These are phyloP conservation scores for Trypoxylon attenuatum DNA, from an alignment of 2,888 invertebrate genomes.

Conservation along the genomic window DNA sequence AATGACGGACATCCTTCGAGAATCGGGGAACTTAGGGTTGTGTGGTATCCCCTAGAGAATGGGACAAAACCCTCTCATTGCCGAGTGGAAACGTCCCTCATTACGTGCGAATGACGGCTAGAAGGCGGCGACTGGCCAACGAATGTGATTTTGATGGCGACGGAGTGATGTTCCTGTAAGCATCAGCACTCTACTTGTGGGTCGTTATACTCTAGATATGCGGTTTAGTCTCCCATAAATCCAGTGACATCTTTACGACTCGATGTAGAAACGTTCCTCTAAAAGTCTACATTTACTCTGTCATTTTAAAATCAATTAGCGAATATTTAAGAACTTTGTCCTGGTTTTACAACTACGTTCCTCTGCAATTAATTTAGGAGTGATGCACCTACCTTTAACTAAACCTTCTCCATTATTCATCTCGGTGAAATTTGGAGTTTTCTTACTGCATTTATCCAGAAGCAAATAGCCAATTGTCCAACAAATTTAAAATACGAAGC, in stretches of 20 bases:
- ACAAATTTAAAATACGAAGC: too few species aligned
- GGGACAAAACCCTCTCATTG: slow-evolving; percentile 1
- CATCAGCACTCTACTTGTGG: slow-evolving; percentile 13
- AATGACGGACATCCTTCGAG: slow-evolving; percentile 24
- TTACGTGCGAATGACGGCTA: slow-evolving; percentile 26
- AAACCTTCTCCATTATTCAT: too few species aligned
- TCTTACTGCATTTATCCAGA: too few species aligned
- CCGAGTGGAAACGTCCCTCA: slow-evolving; percentile 25
- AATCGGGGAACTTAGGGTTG: slow-evolving; percentile 8
- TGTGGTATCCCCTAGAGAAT: background rate
- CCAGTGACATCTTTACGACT: slow-evolving; percentile 15
- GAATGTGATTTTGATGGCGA: slow-evolving; percentile 38
- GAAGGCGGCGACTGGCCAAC: slow-evolving; percentile 18
- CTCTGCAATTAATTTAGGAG: too few species aligned
- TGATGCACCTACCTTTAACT: too few species aligned
- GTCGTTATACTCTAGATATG: slow-evolving; percentile 11
- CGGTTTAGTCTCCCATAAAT: slow-evolving; percentile 15
- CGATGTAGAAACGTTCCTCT: background rate
- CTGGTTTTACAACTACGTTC: too few species aligned
- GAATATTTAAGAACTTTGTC: too few species aligned
- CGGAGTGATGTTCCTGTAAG: slow-evolving; percentile 6
- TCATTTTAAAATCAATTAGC: too few species aligned
- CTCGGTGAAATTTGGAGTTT: too few species aligned
- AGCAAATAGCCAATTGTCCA: too few species aligned
- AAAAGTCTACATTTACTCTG: too few species aligned